Evolutionary conservation across 2,888 invertebrate species (phyloP).

Genomic region (Rotaria macrura): DNA sequence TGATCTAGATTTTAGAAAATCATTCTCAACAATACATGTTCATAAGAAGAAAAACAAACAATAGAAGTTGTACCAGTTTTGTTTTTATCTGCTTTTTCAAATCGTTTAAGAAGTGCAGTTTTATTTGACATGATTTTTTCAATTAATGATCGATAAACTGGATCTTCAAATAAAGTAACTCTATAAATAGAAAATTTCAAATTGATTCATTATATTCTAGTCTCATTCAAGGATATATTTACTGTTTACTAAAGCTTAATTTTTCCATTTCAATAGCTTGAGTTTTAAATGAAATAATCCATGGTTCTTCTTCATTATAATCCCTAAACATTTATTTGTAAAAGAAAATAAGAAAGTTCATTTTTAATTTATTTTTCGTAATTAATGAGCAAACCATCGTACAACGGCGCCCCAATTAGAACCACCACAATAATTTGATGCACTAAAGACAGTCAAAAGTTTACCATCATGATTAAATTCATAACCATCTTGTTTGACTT

Average conservation of each 20-base stretch:
- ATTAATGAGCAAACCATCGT: neutral
- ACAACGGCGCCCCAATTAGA: conserved; percentile 40
- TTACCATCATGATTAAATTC: conserved; percentile 72
- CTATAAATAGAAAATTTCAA: conserved; percentile 43
- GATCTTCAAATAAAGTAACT: conserved; percentile 72
- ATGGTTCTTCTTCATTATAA: conserved; percentile 14
- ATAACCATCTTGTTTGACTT: conserved; percentile 85
- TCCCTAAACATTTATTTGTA: neutral
- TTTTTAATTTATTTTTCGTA: too few species aligned
- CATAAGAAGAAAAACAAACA: neutral
- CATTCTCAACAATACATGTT: too few species aligned
- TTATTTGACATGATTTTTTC: conserved; percentile 63
- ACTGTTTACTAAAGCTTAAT: conserved; percentile 1
- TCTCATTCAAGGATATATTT: neutral
- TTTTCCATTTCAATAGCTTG: neutral
- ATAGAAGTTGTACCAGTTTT: conserved; percentile 56
- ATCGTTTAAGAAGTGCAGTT: conserved; percentile 62
- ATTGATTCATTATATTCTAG: neutral
- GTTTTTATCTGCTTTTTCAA: conserved; percentile 62
- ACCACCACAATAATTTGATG: conserved; percentile 71
- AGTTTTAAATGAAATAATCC: conserved; percentile 10
- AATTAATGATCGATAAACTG: conserved; percentile 71
- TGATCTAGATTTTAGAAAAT: neutral
- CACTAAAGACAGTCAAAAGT: conserved; percentile 83
- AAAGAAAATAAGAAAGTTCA: too few species aligned